Base-by-base conservation (phyloP, 2,888 invertebrate genomes). In the Orchestes rusci region DNA sequence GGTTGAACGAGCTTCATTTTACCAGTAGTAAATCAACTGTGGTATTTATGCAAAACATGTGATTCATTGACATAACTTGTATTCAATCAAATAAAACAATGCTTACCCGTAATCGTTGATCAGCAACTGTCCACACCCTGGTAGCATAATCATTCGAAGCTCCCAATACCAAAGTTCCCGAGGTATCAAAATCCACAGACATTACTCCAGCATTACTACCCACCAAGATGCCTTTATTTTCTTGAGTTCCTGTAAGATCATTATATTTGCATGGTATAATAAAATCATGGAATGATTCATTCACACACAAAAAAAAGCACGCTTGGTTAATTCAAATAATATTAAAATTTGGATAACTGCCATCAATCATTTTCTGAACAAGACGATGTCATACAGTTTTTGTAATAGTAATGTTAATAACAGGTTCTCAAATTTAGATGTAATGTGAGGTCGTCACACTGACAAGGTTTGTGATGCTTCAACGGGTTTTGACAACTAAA, bases 111-210 rank as follows among this genome's bases (percentile, higher is more conserved):
- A 94, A 75, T 65, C 96, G 78, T 68, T 85, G 88, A 70, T 96
- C 96, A 54, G 73, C 74, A 39, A 95, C 80, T 7, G 91, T 90
- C 97, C 97, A 99, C 46, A 99, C 87, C 48, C 97, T 78, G 63
- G 92, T 90, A 13, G 96, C 95, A 68, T 88, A 93, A 72, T 99
- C 99, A 69, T 93, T 94, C 31, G 95, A 95, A 34, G 96, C 91
- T 12, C 88, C 97, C 41, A 97, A 76, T 48, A 95, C 76, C 61
- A 84, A 77, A 8, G 82, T 78, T 40, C 93, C 94, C 44, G 93
- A 90, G 29, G 84, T 76, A 69, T 97, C 95, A 68, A 95, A 95
- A 66, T 97, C 96, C 46, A 99, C 82, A 1, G 94, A 90, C 80
- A 93, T 95, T 16, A 99, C 87, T 36, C 89, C 91, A 15, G 91